Base-by-base conservation (phyloP, 1,140 invertebrate genomes). In the Diprion similis region DNA sequence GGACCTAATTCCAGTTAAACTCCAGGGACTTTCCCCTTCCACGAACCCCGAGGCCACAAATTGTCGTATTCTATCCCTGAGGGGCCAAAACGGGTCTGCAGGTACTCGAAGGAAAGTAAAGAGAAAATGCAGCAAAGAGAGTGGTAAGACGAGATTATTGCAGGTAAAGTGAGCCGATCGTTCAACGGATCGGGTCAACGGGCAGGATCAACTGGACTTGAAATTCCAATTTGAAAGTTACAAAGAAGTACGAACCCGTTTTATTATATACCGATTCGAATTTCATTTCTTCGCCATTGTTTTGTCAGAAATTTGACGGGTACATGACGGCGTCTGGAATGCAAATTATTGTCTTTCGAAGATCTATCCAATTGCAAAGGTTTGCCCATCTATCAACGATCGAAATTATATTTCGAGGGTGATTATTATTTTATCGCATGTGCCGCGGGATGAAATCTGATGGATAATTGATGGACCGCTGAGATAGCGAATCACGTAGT, bases 21-120 rank as follows among this genome's bases (percentile, higher is more conserved):
- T 37, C 24, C 24, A 13, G 51, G n/a, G 51, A 59, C 51, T 59
- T 59, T 59, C 51, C 51, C 51, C 51, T 59, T 59, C 51, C 51
- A 59, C 51, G 51, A 59, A 59, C 51, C 51, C 51, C 51, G 51
- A 59, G 51, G 51, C 51, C 51, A 59, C 51, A 9, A 59, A 15
- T 11, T 59, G 51, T 59, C n/a, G 51, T 59, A 17, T 13, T 9
- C 51, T 13, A 59, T 59, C 51, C 51, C 51, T 13, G 8, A 59
- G 51, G 51, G 51, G 51, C 51, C 9, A 59, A 59, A 59, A 59
- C 51, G 51, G 51, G 51, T 59, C 51, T 15, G 51, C 51, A 13
- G 51, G 4, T 59, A 59, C 51, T 59, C 51, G 9, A 59, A 59
- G 51, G 51, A 59, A 59, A 59, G 51, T 59, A 59, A 59, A 59